Conservation (phyloP, 2,113 vertebrate genomes). For the Deroptyus accipitrinus region DNA sequence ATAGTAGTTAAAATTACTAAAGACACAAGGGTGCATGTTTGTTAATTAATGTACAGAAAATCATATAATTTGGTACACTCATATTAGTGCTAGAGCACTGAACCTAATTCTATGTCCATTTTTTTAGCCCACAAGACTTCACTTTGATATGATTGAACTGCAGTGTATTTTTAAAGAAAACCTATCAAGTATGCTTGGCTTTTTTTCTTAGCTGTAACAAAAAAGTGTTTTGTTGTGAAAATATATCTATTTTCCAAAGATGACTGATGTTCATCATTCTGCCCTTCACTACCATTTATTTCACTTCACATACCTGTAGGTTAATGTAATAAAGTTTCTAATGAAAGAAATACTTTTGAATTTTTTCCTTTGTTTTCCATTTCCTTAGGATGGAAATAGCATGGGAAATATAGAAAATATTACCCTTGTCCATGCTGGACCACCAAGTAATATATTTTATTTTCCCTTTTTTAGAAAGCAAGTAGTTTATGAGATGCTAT, state of each 20-base stretch:
- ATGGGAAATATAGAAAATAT: neutral
- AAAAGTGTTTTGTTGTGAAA: slow-evolving; percentile 55
- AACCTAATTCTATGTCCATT: neutral
- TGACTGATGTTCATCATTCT: slow-evolving; percentile 45
- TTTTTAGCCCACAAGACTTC: slow-evolving; percentile 24
- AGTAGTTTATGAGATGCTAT: neutral
- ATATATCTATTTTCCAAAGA: slow-evolving; percentile 70
- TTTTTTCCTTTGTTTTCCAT: neutral
- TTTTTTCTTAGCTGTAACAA: slow-evolving; percentile 47
- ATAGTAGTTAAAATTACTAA: neutral
- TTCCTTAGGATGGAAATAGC: neutral
- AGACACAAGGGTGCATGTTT: neutral
- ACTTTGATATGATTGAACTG: slow-evolving; percentile 51
- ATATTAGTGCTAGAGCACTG: neutral
- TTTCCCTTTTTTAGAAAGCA: neutral
- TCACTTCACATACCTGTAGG: slow-evolving; percentile 52
- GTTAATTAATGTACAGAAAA: neutral
- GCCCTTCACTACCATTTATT: slow-evolving; percentile 32
- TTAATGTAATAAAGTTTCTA: slow-evolving; percentile 74
- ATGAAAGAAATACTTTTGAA: slow-evolving; percentile 36
- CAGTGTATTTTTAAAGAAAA: slow-evolving; percentile 64
- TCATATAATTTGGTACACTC: neutral
- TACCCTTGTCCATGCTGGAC: neutral
- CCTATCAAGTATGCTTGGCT: neutral
- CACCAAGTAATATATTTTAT: neutral